Percentiles rank a stretch among this genome's conserved stretches.
Conservation (phyloP, 2,797 vertebrate genomes). For the Paramormyrops hopkinsi region DNA sequence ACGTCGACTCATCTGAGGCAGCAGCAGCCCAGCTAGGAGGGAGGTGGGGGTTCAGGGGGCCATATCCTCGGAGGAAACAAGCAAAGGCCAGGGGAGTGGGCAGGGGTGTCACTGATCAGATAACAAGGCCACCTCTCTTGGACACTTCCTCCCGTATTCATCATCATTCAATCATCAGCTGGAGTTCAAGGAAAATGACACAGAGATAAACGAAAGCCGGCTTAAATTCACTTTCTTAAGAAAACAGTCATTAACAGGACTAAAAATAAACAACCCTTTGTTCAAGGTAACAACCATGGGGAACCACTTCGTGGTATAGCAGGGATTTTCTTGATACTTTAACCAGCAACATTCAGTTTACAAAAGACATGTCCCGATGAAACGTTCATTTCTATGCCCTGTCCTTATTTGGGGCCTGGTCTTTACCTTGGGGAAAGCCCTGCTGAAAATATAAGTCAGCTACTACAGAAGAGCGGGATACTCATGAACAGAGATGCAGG, state of each 20-base stretch:
- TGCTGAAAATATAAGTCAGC: not conserved
- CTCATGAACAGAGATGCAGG: not conserved
- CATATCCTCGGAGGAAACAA: constrained; percentile 27
- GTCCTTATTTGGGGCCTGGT: not conserved
- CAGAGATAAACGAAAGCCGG: not conserved
- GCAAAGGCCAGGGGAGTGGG: not conserved
- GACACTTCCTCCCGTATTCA: constrained; percentile 13
- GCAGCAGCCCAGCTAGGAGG: not conserved
- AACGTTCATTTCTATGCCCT: not conserved
- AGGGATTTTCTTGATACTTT: not conserved
- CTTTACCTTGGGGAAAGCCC: not conserved
- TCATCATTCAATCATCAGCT: not conserved
- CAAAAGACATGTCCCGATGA: not conserved
- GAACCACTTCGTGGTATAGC: not conserved
- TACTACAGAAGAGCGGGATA: not conserved
- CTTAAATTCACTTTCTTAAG: not conserved
- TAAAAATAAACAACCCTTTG: not conserved
- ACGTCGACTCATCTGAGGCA: constrained; percentile 23
- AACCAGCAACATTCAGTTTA: not conserved
- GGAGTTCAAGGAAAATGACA: not conserved
- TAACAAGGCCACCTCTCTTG: constrained; percentile 8
- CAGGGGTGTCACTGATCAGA: constrained; percentile 2
- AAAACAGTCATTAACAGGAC: not conserved
- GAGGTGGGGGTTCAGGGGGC: not conserved
- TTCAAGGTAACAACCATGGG: not conserved